A percentile compares a stretch with the other conserved stretches of the same genome.
phyloP scores from a whole-genome alignment of 2,888 invertebrate species.

The Leptopilina myrica region DNA sequence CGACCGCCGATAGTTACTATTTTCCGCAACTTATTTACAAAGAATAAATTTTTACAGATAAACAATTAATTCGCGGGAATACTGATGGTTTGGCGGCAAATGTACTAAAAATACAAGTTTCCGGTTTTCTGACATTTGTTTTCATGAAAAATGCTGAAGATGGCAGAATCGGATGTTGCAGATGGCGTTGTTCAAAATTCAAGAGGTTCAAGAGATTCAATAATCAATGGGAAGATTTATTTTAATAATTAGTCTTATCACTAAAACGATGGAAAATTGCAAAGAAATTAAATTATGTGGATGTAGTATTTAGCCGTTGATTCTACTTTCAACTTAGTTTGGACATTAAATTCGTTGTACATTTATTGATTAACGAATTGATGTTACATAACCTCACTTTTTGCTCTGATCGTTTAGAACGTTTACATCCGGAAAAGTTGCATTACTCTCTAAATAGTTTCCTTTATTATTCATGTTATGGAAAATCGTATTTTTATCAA shows the following conservation, averaged over 20 bases:
- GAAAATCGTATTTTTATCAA: no score
- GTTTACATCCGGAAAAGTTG: background rate
- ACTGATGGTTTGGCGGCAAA: constrained; percentile 39
- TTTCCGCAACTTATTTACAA: constrained; percentile 16
- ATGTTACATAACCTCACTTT: background rate
- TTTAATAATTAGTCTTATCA: no score
- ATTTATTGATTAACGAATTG: background rate
- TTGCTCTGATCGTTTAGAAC: background rate
- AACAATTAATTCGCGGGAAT: constrained; percentile 48
- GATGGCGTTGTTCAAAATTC: background rate
- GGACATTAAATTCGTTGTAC: background rate
- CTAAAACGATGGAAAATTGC: no score
- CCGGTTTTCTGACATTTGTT: background rate
- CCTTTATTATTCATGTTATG: no score
- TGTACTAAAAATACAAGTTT: constrained; percentile 34
- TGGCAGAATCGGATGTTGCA: background rate
- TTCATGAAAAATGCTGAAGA: background rate
- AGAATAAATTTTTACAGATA: constrained; percentile 42
- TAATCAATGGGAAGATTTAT: background rate
- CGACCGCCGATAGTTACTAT: background rate
- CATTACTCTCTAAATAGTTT: no score
- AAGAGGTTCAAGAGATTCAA: background rate
- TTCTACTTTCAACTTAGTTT: background rate
- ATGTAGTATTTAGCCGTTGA: no score
- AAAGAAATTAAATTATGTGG: background rate